phyloP scores from a whole-genome alignment of 2,797 vertebrate genomes.

The Erpetoichthys calabaricus region DNA sequence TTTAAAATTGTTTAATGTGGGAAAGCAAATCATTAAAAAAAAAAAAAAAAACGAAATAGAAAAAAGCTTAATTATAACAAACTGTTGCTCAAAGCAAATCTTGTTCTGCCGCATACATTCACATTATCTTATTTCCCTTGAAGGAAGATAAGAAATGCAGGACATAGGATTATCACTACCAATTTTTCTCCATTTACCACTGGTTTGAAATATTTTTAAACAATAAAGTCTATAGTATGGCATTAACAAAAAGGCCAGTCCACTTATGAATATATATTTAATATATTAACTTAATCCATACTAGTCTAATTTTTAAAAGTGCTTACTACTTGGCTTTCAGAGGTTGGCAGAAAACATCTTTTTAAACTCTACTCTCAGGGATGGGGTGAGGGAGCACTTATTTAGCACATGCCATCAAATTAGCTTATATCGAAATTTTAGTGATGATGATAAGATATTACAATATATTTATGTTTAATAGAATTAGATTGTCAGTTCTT shows the following conservation, averaged over 20 bases:
- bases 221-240: conserved; percentile 22
- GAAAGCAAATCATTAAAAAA: not conserved
- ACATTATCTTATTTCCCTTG: conserved; percentile 6
- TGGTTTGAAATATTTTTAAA: conserved; percentile 9
- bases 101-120: conserved; percentile 9
- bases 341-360: not conserved
- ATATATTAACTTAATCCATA: not conserved
- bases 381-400: too few relatives aligned
- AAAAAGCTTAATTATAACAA: too few relatives aligned
- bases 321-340: not conserved
- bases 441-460: not conserved
- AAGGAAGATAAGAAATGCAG: conserved; percentile 6
- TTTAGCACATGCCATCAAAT: conserved; percentile 1
- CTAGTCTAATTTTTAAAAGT: not conserved
- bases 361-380: conserved; percentile 1
- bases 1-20: not conserved
- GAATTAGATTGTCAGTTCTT: conserved; percentile 50
- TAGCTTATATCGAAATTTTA: conserved; percentile 2
- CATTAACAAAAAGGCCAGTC: conserved; percentile 16
- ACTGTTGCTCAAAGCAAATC: too few relatives aligned
- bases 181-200: conserved; percentile 2
- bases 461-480: conserved; percentile 13
- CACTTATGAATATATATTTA: not conserved
- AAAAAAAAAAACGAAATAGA: not conserved
- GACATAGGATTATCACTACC: not conserved